Base-by-base conservation (phyloP, 2,797 vertebrate species). In the Danio albolineatus region DNA sequence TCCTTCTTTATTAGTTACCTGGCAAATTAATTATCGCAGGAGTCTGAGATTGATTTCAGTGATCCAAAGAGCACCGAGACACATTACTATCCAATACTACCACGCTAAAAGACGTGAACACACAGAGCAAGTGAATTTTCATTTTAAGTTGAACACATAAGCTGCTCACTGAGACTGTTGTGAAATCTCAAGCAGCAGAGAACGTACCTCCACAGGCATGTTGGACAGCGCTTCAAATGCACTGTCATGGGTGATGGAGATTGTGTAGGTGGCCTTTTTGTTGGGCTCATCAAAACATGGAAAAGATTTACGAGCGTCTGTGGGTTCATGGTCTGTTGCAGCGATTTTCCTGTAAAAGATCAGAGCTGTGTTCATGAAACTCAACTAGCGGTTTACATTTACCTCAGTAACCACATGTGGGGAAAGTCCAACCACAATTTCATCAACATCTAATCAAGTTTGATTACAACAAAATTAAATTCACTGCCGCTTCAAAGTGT, bases 221-320 rank as follows among this genome's bases (percentile, higher is more conserved):
- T 99, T 99, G 88, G 98, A 97, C 73, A 99, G 90, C 0, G 93
- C 97, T 3, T 8, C 0, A 60, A 97, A 98, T 0, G 0, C 0
- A 0, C 48, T 10, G 53, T 89, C 81, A 77, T 99, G 96, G 70
- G 94, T 87, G 82, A 99, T 96, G 73, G 95, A 94, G 86, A 99
- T 94, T 0, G 16, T 95, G 82, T 94, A 99, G 39, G 96, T 98
- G 64, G 97, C 95, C 86, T 99, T 99, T 93, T 97, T 98, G 91
- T 98, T 98, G 49, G 98, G 98, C 82, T 99, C 98, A 9, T 99
- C 98, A 79, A 99, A 98, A 88, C 98, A 99, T 66, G 97, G 97
- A 82, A 98, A 99, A 0, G 97, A 96, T 90, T 99, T 99, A 53
- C 97, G 95, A 56, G 97, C 97, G 53, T 99, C 97, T 21, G 98